Conservation (phyloP, 2,797 vertebrate genomes). For the Thalassophryne amazonica region DNA sequence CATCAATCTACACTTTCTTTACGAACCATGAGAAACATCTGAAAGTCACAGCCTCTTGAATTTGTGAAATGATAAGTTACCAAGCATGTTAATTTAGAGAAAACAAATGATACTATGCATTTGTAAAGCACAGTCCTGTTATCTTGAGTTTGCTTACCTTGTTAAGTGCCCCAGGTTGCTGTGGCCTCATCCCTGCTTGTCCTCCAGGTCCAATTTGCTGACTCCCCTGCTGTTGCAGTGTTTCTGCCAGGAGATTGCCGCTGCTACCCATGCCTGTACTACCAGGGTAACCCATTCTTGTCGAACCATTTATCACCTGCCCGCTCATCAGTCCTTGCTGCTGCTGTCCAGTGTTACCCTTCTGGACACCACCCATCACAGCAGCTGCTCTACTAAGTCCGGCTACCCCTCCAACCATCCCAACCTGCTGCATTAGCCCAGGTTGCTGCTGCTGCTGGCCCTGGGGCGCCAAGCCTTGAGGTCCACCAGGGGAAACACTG, state of each 20-base stretch:
- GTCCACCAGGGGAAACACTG: slow-evolving; percentile 81
- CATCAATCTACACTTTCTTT: no score
- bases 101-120: neutral
- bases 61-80: no score
- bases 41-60: no score
- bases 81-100: no score
- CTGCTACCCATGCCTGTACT: slow-evolving; percentile 83
- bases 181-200: slow-evolving; percentile 85
- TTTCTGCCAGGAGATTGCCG: slow-evolving; percentile 86
- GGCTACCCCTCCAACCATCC: slow-evolving; percentile 77
- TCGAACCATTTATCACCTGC: slow-evolving; percentile 94
- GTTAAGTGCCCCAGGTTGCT: slow-evolving; percentile 85
- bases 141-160: slow-evolving; percentile 69
- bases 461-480: slow-evolving; percentile 81
- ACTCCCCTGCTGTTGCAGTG: slow-evolving; percentile 82
- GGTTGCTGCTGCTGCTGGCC: slow-evolving; percentile 72
- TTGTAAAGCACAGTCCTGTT: neutral
- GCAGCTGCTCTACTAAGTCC: slow-evolving; percentile 83
- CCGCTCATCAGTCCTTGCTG: slow-evolving; percentile 88
- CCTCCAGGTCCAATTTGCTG: slow-evolving; percentile 85
- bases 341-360: slow-evolving; percentile 82
- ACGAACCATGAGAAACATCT: no score
- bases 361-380: slow-evolving; percentile 85
- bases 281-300: slow-evolving; percentile 86
- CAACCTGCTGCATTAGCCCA: slow-evolving; percentile 81